phyloP scores from a whole-genome alignment of 2,113 vertebrate genomes.

The Calcarius ornatus region DNA sequence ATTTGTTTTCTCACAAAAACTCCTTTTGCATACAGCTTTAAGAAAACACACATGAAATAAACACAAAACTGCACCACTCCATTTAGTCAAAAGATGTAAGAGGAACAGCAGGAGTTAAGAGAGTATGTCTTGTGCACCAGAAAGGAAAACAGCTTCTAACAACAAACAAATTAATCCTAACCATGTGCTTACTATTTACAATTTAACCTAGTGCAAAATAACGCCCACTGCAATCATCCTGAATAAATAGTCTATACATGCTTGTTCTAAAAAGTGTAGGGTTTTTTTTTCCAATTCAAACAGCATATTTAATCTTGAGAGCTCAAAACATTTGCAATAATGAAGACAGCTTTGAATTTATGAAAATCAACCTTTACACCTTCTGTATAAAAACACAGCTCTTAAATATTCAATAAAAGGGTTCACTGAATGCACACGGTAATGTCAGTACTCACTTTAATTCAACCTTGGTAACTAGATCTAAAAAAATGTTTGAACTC shows the following conservation, averaged over 20 bases:
- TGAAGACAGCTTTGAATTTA: slow-evolving; percentile 20
- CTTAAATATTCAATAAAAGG: slow-evolving; percentile 1
- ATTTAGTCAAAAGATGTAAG: not conserved
- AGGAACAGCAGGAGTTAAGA: not conserved
- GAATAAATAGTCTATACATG: not conserved
- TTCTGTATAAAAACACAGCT: slow-evolving; percentile 20
- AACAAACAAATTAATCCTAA: not conserved
- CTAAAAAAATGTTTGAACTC: slow-evolving; percentile 36
- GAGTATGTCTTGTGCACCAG: not conserved
- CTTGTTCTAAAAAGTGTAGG: not conserved
- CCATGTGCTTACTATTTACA: not conserved
- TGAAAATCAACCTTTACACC: slow-evolving; percentile 24
- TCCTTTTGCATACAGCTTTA: slow-evolving; percentile 73
- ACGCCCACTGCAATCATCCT: not conserved
- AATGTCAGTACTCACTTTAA: slow-evolving; percentile 32
- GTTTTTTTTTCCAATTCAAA: not conserved
- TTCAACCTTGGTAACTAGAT: slow-evolving; percentile 37
- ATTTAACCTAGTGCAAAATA: not conserved
- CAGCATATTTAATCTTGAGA: slow-evolving; percentile 9
- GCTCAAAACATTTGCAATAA: not conserved
- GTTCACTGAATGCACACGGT: not conserved
- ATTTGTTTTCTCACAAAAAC: slow-evolving; percentile 78
- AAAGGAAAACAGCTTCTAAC: not conserved
- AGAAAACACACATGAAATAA: not conserved
- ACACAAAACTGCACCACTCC: not conserved